phyloP scores from a whole-genome alignment of 2,113 vertebrate species.

The Silurus meridionalis region DNA sequence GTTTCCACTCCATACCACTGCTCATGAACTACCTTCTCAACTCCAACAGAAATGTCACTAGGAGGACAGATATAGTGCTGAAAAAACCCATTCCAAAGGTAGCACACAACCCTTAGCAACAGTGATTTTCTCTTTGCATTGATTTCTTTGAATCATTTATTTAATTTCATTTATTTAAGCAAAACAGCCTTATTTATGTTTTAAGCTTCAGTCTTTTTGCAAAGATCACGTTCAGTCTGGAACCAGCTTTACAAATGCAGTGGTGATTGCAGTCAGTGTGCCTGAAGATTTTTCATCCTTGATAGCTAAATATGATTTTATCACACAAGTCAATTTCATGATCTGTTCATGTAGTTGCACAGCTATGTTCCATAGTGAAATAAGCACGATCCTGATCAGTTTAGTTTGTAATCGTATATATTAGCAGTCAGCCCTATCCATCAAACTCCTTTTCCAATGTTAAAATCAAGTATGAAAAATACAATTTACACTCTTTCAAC shows the following conservation, averaged over 20 bases:
- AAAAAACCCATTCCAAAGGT: slow-evolving; percentile 83
- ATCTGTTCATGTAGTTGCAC: background rate
- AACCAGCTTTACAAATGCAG: background rate
- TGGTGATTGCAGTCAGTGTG: background rate
- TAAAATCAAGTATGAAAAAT: background rate
- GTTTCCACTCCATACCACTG: slow-evolving; percentile 84
- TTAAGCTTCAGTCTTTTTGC: background rate
- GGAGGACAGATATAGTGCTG: slow-evolving; percentile 78
- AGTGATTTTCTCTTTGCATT: background rate
- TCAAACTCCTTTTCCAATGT: background rate
- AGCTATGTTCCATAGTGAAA: background rate
- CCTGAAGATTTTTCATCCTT: background rate
- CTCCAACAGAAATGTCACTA: slow-evolving; percentile 82
- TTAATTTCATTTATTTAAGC: background rate
- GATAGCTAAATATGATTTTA: background rate
- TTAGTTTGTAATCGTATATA: background rate
- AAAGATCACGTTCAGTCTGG: background rate
- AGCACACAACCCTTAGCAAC: background rate
- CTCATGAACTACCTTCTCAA: slow-evolving; percentile 81
- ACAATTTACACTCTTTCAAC: background rate
- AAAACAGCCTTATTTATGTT: background rate
- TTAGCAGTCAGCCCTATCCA: background rate
- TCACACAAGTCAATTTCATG: background rate
- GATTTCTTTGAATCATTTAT: background rate
- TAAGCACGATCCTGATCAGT: background rate